Evolutionary conservation across 2,113 vertebrate species (phyloP).

Genomic region (Petrocephalus microphthalmus): DNA sequence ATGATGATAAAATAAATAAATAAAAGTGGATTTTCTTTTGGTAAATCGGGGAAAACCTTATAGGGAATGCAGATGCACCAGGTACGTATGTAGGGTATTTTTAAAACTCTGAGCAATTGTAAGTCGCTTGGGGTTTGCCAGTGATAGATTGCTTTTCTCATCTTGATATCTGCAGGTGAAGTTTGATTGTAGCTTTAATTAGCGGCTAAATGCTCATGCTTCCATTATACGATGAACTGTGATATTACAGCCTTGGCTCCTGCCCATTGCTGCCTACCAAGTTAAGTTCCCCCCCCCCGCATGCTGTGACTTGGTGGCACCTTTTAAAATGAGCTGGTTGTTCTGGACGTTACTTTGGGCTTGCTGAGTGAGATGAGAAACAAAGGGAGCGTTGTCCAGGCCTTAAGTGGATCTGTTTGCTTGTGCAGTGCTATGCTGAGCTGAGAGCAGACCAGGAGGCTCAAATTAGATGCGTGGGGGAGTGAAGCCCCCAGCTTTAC

Average conservation of each 20-base stretch:
- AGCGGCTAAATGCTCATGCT: conserved; percentile 20
- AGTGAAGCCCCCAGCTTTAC: conserved; percentile 32
- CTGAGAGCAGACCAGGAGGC: neutral
- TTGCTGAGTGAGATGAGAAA: neutral
- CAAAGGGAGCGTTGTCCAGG: conserved; percentile 3
- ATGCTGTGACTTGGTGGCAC: neutral
- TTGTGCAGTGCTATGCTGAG: conserved; percentile 5
- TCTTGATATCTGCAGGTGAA: conserved; percentile 20
- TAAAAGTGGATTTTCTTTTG: neutral
- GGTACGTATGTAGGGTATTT: conserved; percentile 23
- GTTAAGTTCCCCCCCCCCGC: neutral
- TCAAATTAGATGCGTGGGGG: conserved; percentile 13
- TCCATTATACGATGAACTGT: conserved; percentile 12
- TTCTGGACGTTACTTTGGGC: neutral
- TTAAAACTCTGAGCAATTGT: conserved; percentile 1
- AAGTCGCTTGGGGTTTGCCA: neutral
- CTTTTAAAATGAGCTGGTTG: neutral
- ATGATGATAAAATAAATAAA: no score
- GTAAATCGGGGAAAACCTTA: conserved; percentile 15
- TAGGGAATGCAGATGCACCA: conserved; percentile 5
- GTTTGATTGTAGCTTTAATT: conserved; percentile 33
- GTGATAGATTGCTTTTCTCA: neutral
- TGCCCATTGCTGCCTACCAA: conserved; percentile 21
- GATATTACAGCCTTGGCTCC: conserved; percentile 17
- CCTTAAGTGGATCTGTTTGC: neutral